These are phyloP conservation scores for Zelostemma sp. DNA, from an alignment of 1,140 invertebrate species.

Conservation along the genomic window DNA sequence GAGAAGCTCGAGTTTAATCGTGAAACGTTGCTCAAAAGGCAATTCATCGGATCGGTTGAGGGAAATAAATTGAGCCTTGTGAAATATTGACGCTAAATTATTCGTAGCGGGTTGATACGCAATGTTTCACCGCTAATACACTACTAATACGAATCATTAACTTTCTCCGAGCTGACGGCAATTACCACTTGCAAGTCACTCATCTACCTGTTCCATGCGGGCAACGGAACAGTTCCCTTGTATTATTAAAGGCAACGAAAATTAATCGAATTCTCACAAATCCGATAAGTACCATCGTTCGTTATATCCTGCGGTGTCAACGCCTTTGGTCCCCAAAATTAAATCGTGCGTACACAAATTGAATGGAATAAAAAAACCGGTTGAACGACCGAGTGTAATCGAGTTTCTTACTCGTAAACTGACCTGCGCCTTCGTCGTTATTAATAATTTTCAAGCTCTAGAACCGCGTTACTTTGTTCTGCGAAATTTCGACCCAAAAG, in stretches of 20 bases:
- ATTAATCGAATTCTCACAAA: conserved; percentile 11
- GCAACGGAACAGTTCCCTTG: neutral
- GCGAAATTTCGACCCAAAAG: too few relatives aligned
- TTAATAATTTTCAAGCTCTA: too few relatives aligned
- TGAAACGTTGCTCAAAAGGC: too few relatives aligned
- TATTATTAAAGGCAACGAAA: neutral
- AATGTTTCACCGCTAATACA: conserved; percentile 32
- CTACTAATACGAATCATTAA: conserved; percentile 52
- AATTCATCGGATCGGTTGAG: neutral
- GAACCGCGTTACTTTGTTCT: too few relatives aligned
- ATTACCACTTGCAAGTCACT: conserved; percentile 28
- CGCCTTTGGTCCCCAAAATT: neutral
- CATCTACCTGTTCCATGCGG: conserved; percentile 11
- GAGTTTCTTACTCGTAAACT: too few relatives aligned
- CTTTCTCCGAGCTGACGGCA: conserved; percentile 37
- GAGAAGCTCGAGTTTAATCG: too few relatives aligned
- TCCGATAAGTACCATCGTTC: neutral
- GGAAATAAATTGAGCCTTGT: too few relatives aligned
- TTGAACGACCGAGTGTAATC: too few relatives aligned
- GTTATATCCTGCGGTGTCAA: neutral
- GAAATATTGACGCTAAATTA: too few relatives aligned
- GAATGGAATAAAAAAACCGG: neutral
- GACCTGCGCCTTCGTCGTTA: too few relatives aligned
- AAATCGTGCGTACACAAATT: neutral
- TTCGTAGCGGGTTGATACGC: too few relatives aligned